A percentile compares a stretch with the other conserved stretches of the same genome.
Conservation (phyloP, 2,888 invertebrate species). For the Meganola albula region DNA sequence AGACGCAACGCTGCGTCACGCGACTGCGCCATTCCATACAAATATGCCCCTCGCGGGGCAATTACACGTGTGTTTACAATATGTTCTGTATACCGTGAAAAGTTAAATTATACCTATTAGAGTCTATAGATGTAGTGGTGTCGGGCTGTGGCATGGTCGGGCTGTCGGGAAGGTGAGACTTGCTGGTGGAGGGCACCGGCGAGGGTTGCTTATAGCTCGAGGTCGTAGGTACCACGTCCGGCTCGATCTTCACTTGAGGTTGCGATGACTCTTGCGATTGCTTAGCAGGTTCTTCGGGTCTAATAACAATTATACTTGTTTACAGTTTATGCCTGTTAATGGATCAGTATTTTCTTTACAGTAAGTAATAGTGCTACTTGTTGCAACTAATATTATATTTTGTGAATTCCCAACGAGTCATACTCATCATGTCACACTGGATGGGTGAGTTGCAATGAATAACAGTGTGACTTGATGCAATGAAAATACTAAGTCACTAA, state of each 20-base stretch:
- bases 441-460: too few relatives aligned
- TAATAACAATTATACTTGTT: constrained; percentile 6
- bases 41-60: too few relatives aligned
- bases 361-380: too few relatives aligned
- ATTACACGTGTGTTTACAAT: too few relatives aligned
- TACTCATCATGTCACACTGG: too few relatives aligned
- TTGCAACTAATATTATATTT: neutral
- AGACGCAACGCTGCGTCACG: too few relatives aligned
- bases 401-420: too few relatives aligned
- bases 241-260: constrained; percentile 41
- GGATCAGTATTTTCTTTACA: too few relatives aligned
- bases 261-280: constrained; percentile 25
- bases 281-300: constrained; percentile 28
- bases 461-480: too few relatives aligned
- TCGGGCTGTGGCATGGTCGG: constrained; percentile 31
- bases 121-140: constrained; percentile 36
- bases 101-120: constrained; percentile 35
- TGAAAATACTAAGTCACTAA: too few relatives aligned
- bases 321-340: neutral
- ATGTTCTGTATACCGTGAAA: too few relatives aligned
- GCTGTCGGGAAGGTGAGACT: constrained; percentile 24
- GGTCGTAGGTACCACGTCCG: constrained; percentile 52
- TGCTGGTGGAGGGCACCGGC: constrained; percentile 47
- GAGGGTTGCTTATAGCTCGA: constrained; percentile 38
- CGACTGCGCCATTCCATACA: too few relatives aligned